Evolutionary conservation across 2,797 vertebrate species (phyloP).

Genomic region (Alauda arvensis): DNA sequence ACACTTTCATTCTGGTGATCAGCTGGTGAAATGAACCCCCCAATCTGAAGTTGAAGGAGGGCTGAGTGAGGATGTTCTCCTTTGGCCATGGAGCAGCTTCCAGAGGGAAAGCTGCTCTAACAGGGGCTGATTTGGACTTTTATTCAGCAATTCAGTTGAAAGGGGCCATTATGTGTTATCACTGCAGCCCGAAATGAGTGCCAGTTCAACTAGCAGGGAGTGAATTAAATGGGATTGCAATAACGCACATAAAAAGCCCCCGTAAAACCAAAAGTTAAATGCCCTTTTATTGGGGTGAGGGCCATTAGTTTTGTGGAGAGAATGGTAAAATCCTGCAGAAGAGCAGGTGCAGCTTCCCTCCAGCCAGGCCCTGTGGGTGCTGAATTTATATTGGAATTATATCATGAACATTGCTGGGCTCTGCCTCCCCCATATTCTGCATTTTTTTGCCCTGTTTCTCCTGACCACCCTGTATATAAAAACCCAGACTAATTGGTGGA

Average conservation of each 20-base stretch:
- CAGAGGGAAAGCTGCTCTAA: not conserved
- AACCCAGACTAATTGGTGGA: too few relatives aligned
- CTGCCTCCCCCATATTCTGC: rapidly evolving
- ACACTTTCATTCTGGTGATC: not conserved
- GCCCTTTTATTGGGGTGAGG: not conserved
- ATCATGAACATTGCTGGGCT: not conserved
- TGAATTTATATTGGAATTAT: too few relatives aligned
- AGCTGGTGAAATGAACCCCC: not conserved
- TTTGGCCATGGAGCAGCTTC: not conserved
- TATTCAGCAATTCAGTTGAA: not conserved
- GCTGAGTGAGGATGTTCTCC: not conserved
- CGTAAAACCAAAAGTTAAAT: conserved; percentile 1
- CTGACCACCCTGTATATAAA: too few relatives aligned
- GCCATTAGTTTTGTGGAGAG: not conserved
- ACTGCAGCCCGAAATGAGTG: not conserved
- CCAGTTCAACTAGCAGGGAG: conserved; percentile 18
- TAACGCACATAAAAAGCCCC: not conserved
- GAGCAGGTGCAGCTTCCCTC: not conserved
- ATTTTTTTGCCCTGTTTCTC: not conserved
- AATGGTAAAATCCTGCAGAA: not conserved
- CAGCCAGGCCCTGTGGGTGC: not conserved
- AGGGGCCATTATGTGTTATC: conserved; percentile 5
- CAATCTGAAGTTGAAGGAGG: not conserved
- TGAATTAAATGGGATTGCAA: conserved; percentile 49
- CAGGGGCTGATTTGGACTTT: conserved; percentile 9